Base-by-base conservation (phyloP, 23 tunicate species). In the Styela plicata region DNA sequence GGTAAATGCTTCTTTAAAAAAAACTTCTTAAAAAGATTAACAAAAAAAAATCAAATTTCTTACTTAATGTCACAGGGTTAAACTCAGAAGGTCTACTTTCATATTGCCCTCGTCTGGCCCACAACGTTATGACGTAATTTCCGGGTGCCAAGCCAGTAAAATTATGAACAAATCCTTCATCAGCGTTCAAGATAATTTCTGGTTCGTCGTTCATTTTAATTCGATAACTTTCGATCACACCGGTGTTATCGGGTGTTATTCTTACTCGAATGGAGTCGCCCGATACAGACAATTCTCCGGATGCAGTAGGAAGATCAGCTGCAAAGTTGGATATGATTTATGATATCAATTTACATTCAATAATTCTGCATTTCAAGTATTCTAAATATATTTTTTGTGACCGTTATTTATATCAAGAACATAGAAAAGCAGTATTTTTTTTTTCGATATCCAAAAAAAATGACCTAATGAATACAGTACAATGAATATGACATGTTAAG, bases 131-230 rank as follows among this genome's bases (percentile, higher is more conserved):
- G 1, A 34, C 24, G 66, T 90, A 90, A 0, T 74, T 64, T 3
- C 95, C 95, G 20, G 76, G 44, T 24, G 74, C 69, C 64, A 90
- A 52, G 24, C 73, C 52, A 31, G 28, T 33, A 57, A 90, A 90
- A 2, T 66, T 3, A 20, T 67, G 78, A 0, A 21, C 32, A 2
- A 77, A 80, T 16, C 63, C 21, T 20, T 81, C 73, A 52, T 65
- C 69, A 27, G 73, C 61, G 0, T 67, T 21, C 10, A 90, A 30
- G 34, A 52, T 83, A 2, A 63, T 62, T 63, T 69, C 79, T 2
- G 62, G 28, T 18, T 28, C 24, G 35, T 63, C 34, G 25, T 79
- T 68, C 17, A 90, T 7, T 1, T 31, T 37, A 17, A 90, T 44
- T 37, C 36, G 34, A 37, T 90, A 90, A 63, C 82, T 69, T 17